Evolutionary conservation across 2,113 vertebrate species (phyloP).

Genomic region (Apodemus speciosus): DNA sequence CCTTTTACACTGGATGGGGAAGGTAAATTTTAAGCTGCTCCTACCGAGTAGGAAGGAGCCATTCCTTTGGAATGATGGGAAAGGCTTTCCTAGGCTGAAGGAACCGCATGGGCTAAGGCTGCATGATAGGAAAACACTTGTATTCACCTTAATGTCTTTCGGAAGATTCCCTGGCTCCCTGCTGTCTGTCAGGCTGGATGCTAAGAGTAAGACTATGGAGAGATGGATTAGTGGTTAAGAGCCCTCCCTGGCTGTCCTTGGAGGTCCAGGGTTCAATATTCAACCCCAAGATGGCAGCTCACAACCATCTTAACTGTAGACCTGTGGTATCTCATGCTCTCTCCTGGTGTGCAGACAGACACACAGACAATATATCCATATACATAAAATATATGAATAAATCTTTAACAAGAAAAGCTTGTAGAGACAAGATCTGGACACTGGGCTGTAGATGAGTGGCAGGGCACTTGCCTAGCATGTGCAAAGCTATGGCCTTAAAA

Average conservation of each 20-base stretch:
- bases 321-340: neutral
- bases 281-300: neutral
- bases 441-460: neutral
- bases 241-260: neutral
- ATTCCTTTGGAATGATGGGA: neutral
- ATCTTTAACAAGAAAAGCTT: neutral
- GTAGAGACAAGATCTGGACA: neutral
- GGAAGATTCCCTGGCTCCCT: neutral
- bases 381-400: neutral
- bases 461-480: too few species aligned
- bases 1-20: neutral
- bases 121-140: neutral
- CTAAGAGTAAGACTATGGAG: neutral
- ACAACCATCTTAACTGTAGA: neutral
- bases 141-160: neutral
- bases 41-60: neutral
- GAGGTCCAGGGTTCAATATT: neutral
- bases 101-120: neutral
- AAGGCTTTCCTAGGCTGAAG: neutral
- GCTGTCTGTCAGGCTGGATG: neutral
- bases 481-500: neutral
- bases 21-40: neutral
- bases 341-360: neutral
- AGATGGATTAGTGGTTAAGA: neutral
- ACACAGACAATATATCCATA: neutral